Base-by-base conservation (phyloP, 2,888 invertebrate genomes). In the Pherbina coryleti region DNA sequence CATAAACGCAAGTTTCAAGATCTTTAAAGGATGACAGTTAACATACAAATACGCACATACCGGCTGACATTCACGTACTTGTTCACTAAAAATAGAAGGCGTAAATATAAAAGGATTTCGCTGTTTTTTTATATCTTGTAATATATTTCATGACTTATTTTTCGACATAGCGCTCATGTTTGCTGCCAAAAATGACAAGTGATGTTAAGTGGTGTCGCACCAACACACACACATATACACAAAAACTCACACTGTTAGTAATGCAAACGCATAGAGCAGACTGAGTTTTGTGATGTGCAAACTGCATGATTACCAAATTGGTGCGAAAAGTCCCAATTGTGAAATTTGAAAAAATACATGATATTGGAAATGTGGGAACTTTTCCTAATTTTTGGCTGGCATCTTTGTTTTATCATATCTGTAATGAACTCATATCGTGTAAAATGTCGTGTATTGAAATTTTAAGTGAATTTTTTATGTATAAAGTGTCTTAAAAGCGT, bases 131-230 rank as follows among this genome's bases (percentile, higher is more conserved):
- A 31, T 64, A 34, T 44, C 25, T 73, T 49, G 28, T 28, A 60
- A 62, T 49, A 73, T 60, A 25, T 14, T 44, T 49, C 73, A 28
- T 49, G 73, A 73, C 49, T 49, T 62, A 28, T 73, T 73, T 60
- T 73, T 25, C 62, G 44, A 44, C 44, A 60, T 19, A 34, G 44
- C 37, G 53, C 55, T 66, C 51, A 25, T 53, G 66, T 67, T 75
- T 67, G 22, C 53, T 75, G 75, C 75, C 75, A 53, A 75, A 75
- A 67, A 22, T 67, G 83, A 78, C 53, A 84, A 85, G 83, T 82
- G 81, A 81, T 84, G 81, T 81, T 81, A 84, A 84, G 83, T 81
- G 80, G 69, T 79, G 72, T 78, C 53, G 73, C 49, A 67, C 22
- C 53, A 22, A 75, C 19, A 55, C 28, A 67, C 37, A 72, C 62